Conservation (phyloP, 1,140 invertebrate genomes). For the Drosophila paulistorum region DNA sequence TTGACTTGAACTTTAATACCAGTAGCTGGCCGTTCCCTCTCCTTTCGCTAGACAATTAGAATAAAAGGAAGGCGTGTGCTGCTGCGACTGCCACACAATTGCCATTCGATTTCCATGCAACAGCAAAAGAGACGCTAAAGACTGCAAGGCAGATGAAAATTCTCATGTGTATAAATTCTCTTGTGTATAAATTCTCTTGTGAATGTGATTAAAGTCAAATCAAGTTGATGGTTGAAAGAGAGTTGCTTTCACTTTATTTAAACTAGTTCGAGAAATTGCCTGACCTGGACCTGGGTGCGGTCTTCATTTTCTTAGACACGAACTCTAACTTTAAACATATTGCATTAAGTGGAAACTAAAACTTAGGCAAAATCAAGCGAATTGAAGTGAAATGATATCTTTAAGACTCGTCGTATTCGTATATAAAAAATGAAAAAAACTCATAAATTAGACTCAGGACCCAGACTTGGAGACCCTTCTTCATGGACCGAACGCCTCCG, state of each 20-base stretch:
- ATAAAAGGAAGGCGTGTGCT: slow-evolving; percentile 43
- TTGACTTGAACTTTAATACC: slow-evolving; percentile 60
- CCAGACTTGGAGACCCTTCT: slow-evolving; percentile 9
- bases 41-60: slow-evolving; percentile 19
- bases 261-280: slow-evolving; percentile 55
- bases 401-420: slow-evolving; percentile 8
- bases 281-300: slow-evolving; percentile 53
- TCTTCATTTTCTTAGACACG: slow-evolving; percentile 43
- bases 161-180: no score
- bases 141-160: slow-evolving; percentile 25
- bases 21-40: slow-evolving; percentile 30
- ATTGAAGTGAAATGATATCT: slow-evolving; percentile 34
- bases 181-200: slow-evolving; percentile 48
- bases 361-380: background rate
- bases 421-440: slow-evolving; percentile 69
- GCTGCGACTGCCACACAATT: slow-evolving; percentile 26
- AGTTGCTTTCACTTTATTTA: slow-evolving; percentile 37
- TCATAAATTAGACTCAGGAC: slow-evolving; percentile 68
- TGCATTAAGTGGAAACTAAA: slow-evolving; percentile 4
- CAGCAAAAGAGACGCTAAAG: slow-evolving; percentile 1
- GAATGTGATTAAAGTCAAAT: slow-evolving; percentile 67
- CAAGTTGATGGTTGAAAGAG: slow-evolving; percentile 55
- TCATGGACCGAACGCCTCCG: background rate
- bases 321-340: slow-evolving; percentile 64
- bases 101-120: slow-evolving; percentile 44